Percentiles rank a stretch among this genome's conserved stretches.
Evolutionary conservation across 1,140 invertebrate genomes (phyloP).

Genomic region (Hesperophylax magnus): DNA sequence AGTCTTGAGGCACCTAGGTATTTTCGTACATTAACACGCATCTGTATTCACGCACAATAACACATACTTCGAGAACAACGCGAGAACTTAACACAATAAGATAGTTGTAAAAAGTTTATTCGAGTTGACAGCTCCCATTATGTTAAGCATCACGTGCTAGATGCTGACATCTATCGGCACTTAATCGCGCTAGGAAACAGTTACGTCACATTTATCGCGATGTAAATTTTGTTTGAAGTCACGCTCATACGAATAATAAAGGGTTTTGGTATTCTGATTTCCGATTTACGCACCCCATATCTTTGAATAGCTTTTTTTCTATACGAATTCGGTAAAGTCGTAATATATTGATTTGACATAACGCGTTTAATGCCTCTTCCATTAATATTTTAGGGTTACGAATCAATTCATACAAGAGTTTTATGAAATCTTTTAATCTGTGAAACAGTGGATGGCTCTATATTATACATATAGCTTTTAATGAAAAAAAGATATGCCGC

Average conservation of each 20-base stretch:
- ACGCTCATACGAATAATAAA: slow-evolving; percentile 3
- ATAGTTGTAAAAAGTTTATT: slow-evolving; percentile 38
- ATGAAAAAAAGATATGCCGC: too few species aligned
- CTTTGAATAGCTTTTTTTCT: not conserved
- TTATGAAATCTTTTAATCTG: not conserved
- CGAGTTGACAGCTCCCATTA: slow-evolving; percentile 15
- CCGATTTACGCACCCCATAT: slow-evolving; percentile 8
- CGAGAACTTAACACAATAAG: slow-evolving; percentile 21
- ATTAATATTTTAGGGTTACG: too few species aligned
- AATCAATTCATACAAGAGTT: not conserved
- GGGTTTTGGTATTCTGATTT: slow-evolving; percentile 7
- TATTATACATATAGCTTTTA: too few species aligned
- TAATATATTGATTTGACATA: too few species aligned
- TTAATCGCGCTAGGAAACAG: slow-evolving; percentile 1
- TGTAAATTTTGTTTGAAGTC: slow-evolving; percentile 10
- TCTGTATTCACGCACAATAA: not conserved
- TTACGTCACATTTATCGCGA: slow-evolving; percentile 12
- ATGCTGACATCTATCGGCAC: slow-evolving; percentile 11
- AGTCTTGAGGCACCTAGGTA: too few species aligned
- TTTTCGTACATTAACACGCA: too few species aligned
- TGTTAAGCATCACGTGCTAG: slow-evolving; percentile 6
- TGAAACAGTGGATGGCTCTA: not conserved
- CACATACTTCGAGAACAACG: not conserved
- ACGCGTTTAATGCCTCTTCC: too few species aligned
- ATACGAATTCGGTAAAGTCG: too few species aligned